phyloP scores from a whole-genome alignment of 1,140 invertebrate genomes.

The Wasmannia auropunctata region DNA sequence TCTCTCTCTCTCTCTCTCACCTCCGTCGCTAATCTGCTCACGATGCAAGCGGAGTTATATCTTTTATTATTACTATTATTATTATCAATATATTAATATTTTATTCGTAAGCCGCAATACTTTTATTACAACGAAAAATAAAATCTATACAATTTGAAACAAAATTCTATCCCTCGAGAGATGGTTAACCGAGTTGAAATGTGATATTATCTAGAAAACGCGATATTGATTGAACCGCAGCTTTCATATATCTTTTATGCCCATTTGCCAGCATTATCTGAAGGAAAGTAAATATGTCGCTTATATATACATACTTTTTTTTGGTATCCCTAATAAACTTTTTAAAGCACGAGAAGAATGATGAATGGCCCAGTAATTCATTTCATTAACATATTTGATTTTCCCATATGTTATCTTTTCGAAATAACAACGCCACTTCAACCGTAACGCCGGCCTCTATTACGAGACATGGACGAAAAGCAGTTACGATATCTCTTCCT shows the following conservation, averaged over 20 bases:
- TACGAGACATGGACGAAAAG: conserved; percentile 31
- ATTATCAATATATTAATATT: not conserved
- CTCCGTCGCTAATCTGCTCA: not conserved
- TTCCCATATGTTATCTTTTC: not conserved
- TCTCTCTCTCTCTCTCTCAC: not conserved
- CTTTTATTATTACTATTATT: not conserved
- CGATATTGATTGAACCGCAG: conserved; percentile 11
- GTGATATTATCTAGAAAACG: conserved; percentile 19
- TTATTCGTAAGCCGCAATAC: not conserved
- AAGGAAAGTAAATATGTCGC: not conserved
- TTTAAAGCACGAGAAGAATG: not conserved
- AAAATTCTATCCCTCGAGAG: not conserved
- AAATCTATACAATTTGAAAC: not conserved
- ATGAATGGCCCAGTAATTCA: not conserved
- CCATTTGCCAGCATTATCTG: not conserved
- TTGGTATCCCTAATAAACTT: not conserved
- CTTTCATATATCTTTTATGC: conserved; percentile 3
- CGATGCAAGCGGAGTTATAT: too few species aligned
- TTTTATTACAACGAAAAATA: conserved; percentile 22
- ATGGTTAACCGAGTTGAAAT: conserved; percentile 35
- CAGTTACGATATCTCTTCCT: conserved; percentile 49
- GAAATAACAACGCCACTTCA: not conserved
- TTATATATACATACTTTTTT: not conserved
- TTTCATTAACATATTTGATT: not conserved
- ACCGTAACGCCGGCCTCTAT: conserved; percentile 12